phyloP scores from a whole-genome alignment of 2,113 vertebrate species.

The Pedionomus torquatus region DNA sequence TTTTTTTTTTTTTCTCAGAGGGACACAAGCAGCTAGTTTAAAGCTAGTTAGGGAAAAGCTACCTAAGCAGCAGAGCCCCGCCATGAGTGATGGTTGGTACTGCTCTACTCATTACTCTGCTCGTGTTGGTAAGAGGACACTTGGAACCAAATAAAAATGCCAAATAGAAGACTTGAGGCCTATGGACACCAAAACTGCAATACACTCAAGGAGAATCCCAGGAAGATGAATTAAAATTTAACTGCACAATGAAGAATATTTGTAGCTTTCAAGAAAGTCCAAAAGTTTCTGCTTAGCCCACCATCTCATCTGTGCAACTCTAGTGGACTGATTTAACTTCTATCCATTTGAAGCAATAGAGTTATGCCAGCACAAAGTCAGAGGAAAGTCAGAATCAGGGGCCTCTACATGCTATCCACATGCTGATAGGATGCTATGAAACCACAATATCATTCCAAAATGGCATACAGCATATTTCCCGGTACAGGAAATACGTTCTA shows the following conservation, averaged over 20 bases:
- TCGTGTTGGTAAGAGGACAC: not conserved
- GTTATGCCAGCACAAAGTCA: not conserved
- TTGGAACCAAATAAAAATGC: not conserved
- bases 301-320: not conserved
- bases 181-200: not conserved
- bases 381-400: not conserved
- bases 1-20: not conserved
- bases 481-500: not conserved
- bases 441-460: slow-evolving; percentile 16
- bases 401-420: not conserved
- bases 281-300: not conserved
- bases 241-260: not conserved
- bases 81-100: not conserved
- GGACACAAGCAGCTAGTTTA: not conserved
- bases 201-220: not conserved
- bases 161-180: not conserved
- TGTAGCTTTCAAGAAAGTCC: not conserved
- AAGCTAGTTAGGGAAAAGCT: slow-evolving; percentile 3
- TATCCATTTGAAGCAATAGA: not conserved
- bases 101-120: not conserved
- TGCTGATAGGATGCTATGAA: slow-evolving; percentile 13
- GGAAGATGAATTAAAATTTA: not conserved
- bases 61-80: not conserved
- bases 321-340: not conserved
- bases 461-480: not conserved